Evolutionary conservation across 2,797 vertebrate species (phyloP).

Genomic region (Stomatorhinus walkeri): DNA sequence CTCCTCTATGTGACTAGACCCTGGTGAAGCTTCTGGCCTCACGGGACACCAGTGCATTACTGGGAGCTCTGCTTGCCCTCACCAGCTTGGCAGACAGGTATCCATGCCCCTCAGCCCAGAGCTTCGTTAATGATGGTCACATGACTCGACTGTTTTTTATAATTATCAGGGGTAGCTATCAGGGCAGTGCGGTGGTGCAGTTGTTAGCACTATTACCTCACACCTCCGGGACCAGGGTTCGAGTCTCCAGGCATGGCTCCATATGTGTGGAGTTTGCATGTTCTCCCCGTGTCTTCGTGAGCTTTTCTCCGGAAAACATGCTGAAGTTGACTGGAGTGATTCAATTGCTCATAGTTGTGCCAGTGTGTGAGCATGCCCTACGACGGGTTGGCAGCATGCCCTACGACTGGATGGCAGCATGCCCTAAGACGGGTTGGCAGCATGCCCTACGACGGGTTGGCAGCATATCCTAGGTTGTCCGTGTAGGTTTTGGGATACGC

Average conservation of each 20-base stretch:
- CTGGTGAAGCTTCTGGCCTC: slow-evolving; percentile 72
- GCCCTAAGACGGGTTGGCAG: not conserved
- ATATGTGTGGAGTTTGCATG: not conserved
- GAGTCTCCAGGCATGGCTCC: not conserved
- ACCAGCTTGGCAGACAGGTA: slow-evolving; percentile 78
- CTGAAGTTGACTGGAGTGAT: not conserved
- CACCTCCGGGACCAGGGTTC: not conserved
- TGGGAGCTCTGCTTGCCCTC: slow-evolving; percentile 74
- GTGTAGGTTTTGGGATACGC: not conserved
- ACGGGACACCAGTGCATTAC: slow-evolving; percentile 68
- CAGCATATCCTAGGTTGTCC: not conserved
- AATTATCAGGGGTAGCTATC: not conserved
- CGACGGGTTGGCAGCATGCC: not conserved
- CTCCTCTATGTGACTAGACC: slow-evolving; percentile 56
- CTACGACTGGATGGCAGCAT: not conserved
- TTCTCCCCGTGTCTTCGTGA: not conserved
- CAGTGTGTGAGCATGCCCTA: not conserved
- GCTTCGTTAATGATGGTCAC: not conserved
- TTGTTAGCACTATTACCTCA: not conserved
- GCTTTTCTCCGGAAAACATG: not conserved
- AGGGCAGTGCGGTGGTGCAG: not conserved
- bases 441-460: not conserved
- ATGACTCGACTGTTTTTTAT: not conserved
- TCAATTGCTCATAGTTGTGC: not conserved
- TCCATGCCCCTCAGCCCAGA: slow-evolving; percentile 16